These are phyloP conservation scores for Otolemur crassicaudatus DNA, from an alignment of 2,797 vertebrate species.

Conservation along the genomic window DNA sequence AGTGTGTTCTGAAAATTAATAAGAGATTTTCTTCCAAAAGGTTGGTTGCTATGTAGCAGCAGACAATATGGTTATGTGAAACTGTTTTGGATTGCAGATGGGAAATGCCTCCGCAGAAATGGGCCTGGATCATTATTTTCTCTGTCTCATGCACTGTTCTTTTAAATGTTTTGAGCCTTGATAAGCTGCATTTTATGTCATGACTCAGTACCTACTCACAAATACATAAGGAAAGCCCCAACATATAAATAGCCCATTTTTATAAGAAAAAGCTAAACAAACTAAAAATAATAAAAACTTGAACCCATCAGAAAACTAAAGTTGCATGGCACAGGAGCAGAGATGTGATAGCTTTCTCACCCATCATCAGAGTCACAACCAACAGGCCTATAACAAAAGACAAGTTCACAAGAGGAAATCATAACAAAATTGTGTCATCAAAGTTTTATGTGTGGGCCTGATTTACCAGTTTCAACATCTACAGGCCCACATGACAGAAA, in stretches of 20 bases:
- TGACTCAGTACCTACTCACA: neutral
- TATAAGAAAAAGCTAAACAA: neutral
- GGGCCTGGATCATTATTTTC: neutral
- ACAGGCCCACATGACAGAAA: too few species aligned
- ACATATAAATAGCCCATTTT: neutral
- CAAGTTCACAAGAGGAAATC: neutral
- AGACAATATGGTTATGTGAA: neutral
- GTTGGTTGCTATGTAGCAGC: neutral
- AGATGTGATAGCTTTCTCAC: neutral
- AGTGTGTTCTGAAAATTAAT: neutral
- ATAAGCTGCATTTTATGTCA: neutral
- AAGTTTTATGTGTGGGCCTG: neutral
- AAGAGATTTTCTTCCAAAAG: constrained; percentile 18
- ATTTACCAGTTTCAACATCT: too few species aligned
- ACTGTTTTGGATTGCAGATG: neutral
- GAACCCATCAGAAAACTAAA: neutral
- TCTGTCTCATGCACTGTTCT: neutral
- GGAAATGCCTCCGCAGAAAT: neutral
- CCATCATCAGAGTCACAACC: neutral
- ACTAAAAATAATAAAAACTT: neutral
- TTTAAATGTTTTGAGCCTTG: neutral
- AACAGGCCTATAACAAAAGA: neutral
- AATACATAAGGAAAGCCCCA: neutral
- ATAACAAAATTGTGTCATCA: neutral
- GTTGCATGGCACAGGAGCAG: neutral